These are phyloP conservation scores for Chrysolina haemoptera DNA, from an alignment of 2,888 invertebrate species.

Conservation along the genomic window DNA sequence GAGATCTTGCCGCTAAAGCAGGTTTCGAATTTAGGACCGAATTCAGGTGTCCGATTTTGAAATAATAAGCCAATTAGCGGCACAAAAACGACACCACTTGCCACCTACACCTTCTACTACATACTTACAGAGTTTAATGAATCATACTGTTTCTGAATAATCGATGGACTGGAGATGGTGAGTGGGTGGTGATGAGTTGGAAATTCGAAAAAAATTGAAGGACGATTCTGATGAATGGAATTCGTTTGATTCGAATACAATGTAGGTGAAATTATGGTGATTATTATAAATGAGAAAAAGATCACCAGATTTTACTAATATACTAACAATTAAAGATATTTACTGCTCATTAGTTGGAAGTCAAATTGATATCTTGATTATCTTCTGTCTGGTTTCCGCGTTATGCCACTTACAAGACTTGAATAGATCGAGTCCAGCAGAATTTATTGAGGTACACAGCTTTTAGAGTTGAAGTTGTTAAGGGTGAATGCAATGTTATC, in stretches of 20 bases:
- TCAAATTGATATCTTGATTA: no score
- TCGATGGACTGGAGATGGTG: neutral
- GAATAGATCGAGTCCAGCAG: no score
- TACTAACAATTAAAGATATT: no score
- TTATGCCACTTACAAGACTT: no score
- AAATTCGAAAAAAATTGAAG: neutral
- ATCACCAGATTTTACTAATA: no score
- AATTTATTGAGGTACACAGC: no score
- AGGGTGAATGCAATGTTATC: no score
- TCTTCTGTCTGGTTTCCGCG: no score
- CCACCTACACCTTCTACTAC: conserved; percentile 37
- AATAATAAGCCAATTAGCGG: conserved; percentile 47
- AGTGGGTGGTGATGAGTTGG: conserved; percentile 19
- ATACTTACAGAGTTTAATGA: conserved; percentile 19
- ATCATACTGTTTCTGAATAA: conserved; percentile 29
- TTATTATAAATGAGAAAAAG: neutral
- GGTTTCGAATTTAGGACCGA: conserved; percentile 40
- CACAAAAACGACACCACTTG: conserved; percentile 31
- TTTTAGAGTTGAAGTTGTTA: no score
- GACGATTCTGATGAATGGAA: neutral
- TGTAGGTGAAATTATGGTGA: neutral
- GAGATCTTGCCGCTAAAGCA: conserved; percentile 38
- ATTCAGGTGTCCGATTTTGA: conserved; percentile 39
- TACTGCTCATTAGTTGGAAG: no score
- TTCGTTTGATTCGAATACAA: neutral